A percentile compares a stretch with the other conserved stretches of the same genome.
Evolutionary conservation across 2,113 vertebrate species (phyloP).

Genomic region (Nerophis ophidion): DNA sequence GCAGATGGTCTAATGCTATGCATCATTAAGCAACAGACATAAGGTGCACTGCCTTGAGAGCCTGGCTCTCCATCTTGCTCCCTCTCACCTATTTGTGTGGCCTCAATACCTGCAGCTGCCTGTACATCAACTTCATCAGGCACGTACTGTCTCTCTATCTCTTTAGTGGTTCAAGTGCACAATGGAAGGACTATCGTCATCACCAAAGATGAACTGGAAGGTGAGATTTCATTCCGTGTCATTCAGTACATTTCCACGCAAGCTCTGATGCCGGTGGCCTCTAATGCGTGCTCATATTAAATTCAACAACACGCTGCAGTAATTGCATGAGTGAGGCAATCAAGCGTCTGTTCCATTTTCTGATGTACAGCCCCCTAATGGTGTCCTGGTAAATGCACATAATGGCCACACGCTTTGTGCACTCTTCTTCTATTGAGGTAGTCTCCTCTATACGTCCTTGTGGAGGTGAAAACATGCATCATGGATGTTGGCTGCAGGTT

Average conservation of each 20-base stretch:
- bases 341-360: not conserved
- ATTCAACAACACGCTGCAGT: not conserved
- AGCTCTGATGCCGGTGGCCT: not conserved
- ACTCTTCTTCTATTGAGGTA: not conserved
- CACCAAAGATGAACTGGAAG: slow-evolving; percentile 7
- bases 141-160: too few species aligned
- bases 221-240: not conserved
- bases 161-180: not conserved
- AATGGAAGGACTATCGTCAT: not conserved
- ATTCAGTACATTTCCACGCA: not conserved
- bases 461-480: not conserved
- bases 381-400: not conserved
- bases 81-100: not conserved
- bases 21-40: slow-evolving; percentile 5
- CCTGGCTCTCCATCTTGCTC: not conserved
- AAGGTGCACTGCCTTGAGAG: not conserved
- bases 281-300: not conserved
- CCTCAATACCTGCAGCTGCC: not conserved
- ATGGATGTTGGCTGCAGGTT: not conserved
- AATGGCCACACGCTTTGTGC: not conserved
- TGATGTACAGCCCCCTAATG: not conserved
- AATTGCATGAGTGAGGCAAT: not conserved
- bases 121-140: not conserved
- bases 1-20: slow-evolving; percentile 2
- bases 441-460: not conserved